Percentiles rank a stretch among this genome's conserved stretches.
Evolutionary conservation across 2,888 invertebrate genomes (phyloP).

Genomic region (Nymphalis polychloros): DNA sequence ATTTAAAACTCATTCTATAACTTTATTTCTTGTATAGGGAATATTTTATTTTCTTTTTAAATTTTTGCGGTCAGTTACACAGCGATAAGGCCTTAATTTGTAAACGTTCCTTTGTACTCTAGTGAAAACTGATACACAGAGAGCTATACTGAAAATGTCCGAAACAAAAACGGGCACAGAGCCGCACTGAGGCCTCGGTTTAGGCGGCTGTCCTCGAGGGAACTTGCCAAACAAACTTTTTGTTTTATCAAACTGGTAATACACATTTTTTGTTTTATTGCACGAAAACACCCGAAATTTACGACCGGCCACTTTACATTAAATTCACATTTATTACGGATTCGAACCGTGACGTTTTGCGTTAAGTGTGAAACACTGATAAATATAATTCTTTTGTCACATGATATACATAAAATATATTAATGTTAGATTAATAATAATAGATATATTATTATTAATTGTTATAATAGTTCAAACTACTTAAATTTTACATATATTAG

Average conservation of each 20-base stretch:
- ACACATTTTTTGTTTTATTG: constrained; percentile 78
- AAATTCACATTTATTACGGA: constrained; percentile 76
- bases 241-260: constrained; percentile 77
- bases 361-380: constrained; percentile 25
- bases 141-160: constrained; percentile 44
- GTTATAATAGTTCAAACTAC: too few relatives aligned
- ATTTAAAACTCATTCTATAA: neutral
- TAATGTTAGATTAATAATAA: neutral
- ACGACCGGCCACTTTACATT: constrained; percentile 76
- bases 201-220: constrained; percentile 54
- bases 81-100: constrained; percentile 23
- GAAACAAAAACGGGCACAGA: constrained; percentile 44
- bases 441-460: too few relatives aligned
- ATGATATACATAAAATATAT: neutral
- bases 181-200: constrained; percentile 29
- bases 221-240: constrained; percentile 67
- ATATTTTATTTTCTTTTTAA: constrained; percentile 23
- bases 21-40: constrained; percentile 16
- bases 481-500: too few relatives aligned
- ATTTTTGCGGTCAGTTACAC: constrained; percentile 29
- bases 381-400: constrained; percentile 3
- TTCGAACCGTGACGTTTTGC: constrained; percentile 45
- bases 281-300: constrained; percentile 73
- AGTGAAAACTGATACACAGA: constrained; percentile 32
- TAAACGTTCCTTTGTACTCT: constrained; percentile 35